Percentiles rank a stretch among this genome's conserved stretches.
Evolutionary conservation across 2,113 vertebrate species (phyloP).

Genomic region (Tragelaphus imberbis): DNA sequence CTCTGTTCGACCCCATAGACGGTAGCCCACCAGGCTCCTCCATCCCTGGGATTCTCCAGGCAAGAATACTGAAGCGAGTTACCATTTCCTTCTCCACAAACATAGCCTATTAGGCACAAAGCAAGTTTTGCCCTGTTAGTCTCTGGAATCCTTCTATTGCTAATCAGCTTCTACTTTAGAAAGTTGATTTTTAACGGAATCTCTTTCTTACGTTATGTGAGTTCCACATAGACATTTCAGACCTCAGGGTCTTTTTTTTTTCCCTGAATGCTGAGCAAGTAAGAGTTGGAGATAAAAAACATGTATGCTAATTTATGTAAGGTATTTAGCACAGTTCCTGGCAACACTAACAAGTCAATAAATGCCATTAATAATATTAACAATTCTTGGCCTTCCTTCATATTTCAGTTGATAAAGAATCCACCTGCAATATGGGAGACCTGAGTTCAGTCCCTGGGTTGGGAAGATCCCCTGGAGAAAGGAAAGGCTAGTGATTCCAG

Average conservation of each 20-base stretch:
- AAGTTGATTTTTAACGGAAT: neutral
- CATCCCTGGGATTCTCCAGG: neutral
- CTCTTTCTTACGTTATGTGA: neutral
- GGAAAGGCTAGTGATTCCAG: neutral
- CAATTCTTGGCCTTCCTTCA: neutral
- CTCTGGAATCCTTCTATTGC: neutral
- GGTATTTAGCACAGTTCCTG: neutral
- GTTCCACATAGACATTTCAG: neutral
- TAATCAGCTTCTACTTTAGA: neutral
- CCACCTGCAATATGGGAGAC: neutral
- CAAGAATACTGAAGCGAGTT: neutral
- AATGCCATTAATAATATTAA: neutral
- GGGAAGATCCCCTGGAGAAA: neutral
- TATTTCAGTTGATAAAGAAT: neutral
- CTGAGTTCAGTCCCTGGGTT: neutral
- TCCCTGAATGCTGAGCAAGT: neutral
- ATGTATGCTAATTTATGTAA: neutral
- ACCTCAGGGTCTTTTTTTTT: neutral
- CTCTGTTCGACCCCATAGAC: rapidly evolving
- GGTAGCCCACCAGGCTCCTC: neutral
- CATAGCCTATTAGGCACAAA: neutral
- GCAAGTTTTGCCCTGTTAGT: neutral
- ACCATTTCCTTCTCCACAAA: neutral
- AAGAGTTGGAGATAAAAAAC: neutral
- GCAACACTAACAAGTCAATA: neutral